phyloP scores from a whole-genome alignment of 2,113 vertebrate species.

The Phalacrocorax brasilianus region DNA sequence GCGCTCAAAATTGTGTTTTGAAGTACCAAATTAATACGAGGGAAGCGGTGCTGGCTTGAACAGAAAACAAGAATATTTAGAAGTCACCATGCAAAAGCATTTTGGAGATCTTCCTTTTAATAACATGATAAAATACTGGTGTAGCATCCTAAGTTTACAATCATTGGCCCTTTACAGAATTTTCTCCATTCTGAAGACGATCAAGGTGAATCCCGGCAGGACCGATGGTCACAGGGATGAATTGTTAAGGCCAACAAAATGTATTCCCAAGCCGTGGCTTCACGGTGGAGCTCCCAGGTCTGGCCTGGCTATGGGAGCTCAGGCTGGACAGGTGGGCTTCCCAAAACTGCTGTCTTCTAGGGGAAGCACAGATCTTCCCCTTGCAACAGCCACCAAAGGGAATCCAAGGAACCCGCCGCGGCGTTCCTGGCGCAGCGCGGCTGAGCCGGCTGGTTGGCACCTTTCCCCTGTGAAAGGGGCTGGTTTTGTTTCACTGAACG shows the following conservation, averaged over 20 bases:
- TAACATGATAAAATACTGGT: not conserved
- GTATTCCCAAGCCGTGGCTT: not conserved
- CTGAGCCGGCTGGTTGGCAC: not conserved
- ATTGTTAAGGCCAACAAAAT: not conserved
- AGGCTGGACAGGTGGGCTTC: not conserved
- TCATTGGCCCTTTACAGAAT: not conserved
- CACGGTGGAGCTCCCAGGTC: not conserved
- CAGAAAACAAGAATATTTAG: not conserved
- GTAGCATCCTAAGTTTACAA: not conserved
- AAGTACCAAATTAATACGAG: not conserved
- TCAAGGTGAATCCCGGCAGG: not conserved
- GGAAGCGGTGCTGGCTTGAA: not conserved
- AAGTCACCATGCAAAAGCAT: not conserved
- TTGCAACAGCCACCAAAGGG: not conserved
- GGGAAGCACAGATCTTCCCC: not conserved
- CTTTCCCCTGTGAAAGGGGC: not conserved
- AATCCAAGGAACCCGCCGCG: not conserved
- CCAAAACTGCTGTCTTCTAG: not conserved
- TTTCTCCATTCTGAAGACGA: not conserved
- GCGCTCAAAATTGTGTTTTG: not conserved
- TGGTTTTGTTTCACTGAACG: not conserved
- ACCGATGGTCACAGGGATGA: too few relatives aligned
- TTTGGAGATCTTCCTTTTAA: not conserved
- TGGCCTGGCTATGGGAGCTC: not conserved
- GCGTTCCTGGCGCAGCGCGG: not conserved